Conservation (phyloP, 2,797 vertebrate genomes). For the Enteromius treurensis region DNA sequence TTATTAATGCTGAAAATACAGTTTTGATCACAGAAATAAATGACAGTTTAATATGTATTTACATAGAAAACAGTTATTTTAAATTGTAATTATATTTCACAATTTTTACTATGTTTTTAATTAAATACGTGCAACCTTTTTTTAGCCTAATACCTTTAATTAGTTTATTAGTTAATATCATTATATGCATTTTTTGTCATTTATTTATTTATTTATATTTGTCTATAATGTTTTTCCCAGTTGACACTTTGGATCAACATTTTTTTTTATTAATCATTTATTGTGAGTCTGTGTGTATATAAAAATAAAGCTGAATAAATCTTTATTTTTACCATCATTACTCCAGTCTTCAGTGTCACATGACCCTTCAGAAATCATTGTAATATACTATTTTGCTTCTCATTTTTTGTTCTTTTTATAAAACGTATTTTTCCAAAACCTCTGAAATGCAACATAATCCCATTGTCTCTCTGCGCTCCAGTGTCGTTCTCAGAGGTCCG, state of each 20-base stretch:
- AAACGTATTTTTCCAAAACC: background rate
- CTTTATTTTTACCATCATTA: background rate
- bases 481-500: conserved; percentile 41
- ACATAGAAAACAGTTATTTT: background rate
- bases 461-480: background rate
- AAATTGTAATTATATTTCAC: background rate
- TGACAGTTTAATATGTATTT: background rate
- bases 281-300: too few species aligned
- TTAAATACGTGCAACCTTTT: background rate
- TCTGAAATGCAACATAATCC: background rate
- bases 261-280: too few species aligned
- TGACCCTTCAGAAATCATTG: background rate
- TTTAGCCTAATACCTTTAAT: too few species aligned
- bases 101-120: background rate
- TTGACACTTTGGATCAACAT: too few species aligned
- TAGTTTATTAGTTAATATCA: too few species aligned
- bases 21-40: too few species aligned
- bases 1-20: too few species aligned
- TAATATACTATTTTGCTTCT: background rate
- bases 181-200: too few species aligned
- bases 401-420: background rate
- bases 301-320: too few species aligned
- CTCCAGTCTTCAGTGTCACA: background rate
- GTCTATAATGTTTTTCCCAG: too few species aligned
- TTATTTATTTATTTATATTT: too few species aligned